phyloP scores from a whole-genome alignment of 1,140 invertebrate genomes.

The Platyura marginata region DNA sequence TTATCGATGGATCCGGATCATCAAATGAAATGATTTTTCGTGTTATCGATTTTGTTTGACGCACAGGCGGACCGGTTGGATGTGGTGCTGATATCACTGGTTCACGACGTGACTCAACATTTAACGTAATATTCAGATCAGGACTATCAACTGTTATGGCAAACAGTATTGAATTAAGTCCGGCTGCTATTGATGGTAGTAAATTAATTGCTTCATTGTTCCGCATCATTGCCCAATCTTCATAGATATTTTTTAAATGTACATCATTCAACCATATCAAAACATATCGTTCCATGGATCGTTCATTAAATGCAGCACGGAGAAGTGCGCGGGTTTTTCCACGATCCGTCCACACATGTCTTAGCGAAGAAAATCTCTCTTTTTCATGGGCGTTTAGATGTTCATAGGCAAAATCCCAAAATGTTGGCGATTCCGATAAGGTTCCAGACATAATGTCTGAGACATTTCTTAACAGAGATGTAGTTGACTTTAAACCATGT shows the following conservation, averaged over 20 bases:
- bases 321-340: constrained; percentile 66
- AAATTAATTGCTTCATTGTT: constrained; percentile 54
- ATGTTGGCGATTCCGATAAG: constrained; percentile 6
- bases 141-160: constrained; percentile 65
- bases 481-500: constrained; percentile 35
- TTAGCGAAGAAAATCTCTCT: constrained; percentile 52
- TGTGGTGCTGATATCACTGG: constrained; percentile 28
- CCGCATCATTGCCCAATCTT: constrained; percentile 57
- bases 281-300: constrained; percentile 58
- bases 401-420: constrained; percentile 41
- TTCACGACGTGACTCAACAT: constrained; percentile 15
- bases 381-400: constrained; percentile 62
- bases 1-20: neutral
- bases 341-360: constrained; percentile 54
- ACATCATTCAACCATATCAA: constrained; percentile 44
- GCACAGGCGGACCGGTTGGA: constrained; percentile 10
- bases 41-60: constrained; percentile 8
- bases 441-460: constrained; percentile 17
- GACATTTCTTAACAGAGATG: constrained; percentile 16
- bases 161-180: constrained; percentile 64
- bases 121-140: constrained; percentile 38
- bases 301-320: constrained; percentile 65
- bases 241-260: constrained; percentile 42
- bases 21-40: constrained; percentile 10
- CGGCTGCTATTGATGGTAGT: constrained; percentile 61